These are phyloP conservation scores for Pemphigus obesinymphae DNA, from an alignment of 1,140 invertebrate genomes.

Conservation along the genomic window DNA sequence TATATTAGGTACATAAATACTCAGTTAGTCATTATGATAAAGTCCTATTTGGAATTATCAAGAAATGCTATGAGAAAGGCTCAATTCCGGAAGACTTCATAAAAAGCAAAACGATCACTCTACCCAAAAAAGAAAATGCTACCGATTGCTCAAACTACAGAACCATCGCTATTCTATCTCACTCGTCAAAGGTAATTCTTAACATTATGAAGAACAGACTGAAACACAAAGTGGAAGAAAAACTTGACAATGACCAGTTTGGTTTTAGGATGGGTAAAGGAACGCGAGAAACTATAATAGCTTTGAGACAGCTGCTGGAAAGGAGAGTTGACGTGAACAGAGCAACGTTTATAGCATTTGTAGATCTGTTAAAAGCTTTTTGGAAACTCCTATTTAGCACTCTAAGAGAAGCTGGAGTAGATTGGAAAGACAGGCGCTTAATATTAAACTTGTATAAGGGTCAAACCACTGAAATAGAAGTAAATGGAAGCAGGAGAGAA, in stretches of 20 bases:
- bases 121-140: too few relatives aligned
- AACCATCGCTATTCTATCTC: too few relatives aligned
- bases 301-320: conserved; percentile 15
- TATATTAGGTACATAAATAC: too few relatives aligned
- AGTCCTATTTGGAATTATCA: conserved; percentile 27
- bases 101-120: too few relatives aligned
- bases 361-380: conserved; percentile 34
- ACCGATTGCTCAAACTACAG: too few relatives aligned
- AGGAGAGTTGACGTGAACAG: too few relatives aligned
- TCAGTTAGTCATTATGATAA: too few relatives aligned
- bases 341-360: too few relatives aligned
- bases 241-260: conserved; percentile 28
- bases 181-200: too few relatives aligned
- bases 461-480: not conserved
- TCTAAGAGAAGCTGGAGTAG: too few relatives aligned
- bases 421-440: conserved; percentile 28
- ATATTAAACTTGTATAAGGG: not conserved
- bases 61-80: conserved; percentile 10
- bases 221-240: not conserved
- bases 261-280: conserved; percentile 20
- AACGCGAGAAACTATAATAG: conserved; percentile 28
- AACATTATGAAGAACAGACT: too few relatives aligned
- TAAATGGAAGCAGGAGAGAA: conserved; percentile 25
- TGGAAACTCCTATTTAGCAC: conserved; percentile 40
- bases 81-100: too few relatives aligned